These are phyloP conservation scores for Xanthorhoe designata DNA, from an alignment of 2,888 invertebrate genomes.

Conservation along the genomic window DNA sequence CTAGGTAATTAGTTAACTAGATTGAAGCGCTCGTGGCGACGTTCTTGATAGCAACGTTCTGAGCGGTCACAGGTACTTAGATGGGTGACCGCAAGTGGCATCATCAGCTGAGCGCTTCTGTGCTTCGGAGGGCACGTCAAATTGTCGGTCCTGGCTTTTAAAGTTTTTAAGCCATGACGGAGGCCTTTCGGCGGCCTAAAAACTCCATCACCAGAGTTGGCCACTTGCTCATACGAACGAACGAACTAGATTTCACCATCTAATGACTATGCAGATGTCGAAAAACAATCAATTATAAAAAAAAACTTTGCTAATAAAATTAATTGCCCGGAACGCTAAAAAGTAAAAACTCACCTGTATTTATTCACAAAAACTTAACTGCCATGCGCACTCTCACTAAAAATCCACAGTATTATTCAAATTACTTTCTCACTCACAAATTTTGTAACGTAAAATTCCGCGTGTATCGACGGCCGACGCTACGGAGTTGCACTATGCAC, in stretches of 20 bases:
- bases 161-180: too few species aligned
- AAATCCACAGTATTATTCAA: slow-evolving; percentile 22
- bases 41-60: too few species aligned
- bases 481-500: background rate
- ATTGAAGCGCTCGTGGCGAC: too few species aligned
- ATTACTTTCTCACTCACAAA: slow-evolving; percentile 32
- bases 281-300: slow-evolving; percentile 37
- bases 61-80: too few species aligned
- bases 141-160: too few species aligned
- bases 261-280: slow-evolving; percentile 37
- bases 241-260: slow-evolving; percentile 33
- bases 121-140: too few species aligned
- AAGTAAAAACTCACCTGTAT: slow-evolving; percentile 41
- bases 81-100: too few species aligned
- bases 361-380: slow-evolving; percentile 37
- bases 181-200: too few species aligned
- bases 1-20: too few species aligned
- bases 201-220: too few species aligned
- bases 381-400: slow-evolving; percentile 37
- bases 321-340: slow-evolving; percentile 39
- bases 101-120: too few species aligned
- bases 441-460: slow-evolving; percentile 14
- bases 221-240: too few species aligned
- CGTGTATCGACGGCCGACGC: slow-evolving; percentile 14
- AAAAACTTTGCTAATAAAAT: slow-evolving; percentile 39